Percentiles rank a stretch among this genome's conserved stretches.
phyloP scores from a whole-genome alignment of 2,797 vertebrate species.

The Enteromius fasciolatus region DNA sequence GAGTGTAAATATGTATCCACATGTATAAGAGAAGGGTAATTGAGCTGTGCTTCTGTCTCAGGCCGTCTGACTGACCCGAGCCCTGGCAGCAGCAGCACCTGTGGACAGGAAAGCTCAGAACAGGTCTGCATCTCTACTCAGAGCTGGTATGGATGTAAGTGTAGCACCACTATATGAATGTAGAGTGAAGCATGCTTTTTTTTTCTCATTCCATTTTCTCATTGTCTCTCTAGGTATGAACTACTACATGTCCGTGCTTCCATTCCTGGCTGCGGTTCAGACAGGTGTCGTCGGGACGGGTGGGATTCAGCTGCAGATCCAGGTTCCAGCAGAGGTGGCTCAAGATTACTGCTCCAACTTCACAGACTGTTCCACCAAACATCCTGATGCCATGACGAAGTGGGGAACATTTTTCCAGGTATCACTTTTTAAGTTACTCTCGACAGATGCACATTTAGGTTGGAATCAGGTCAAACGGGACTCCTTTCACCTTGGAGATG shows the following conservation, averaged over 20 bases:
- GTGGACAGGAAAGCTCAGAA: conserved; percentile 74
- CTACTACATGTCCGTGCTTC: conserved; percentile 80
- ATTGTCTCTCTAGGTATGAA: conserved; percentile 78
- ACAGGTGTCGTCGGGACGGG: conserved; percentile 77
- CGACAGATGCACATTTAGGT: neutral
- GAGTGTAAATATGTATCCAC: neutral
- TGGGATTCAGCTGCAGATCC: conserved; percentile 72
- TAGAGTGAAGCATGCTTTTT: neutral
- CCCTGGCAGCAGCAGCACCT: conserved; percentile 69
- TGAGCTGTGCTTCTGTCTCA: conserved; percentile 52
- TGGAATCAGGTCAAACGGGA: neutral
- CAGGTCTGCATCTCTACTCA: conserved; percentile 76
- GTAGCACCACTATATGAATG: neutral
- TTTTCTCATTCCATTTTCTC: neutral
- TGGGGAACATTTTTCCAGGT: conserved; percentile 88
- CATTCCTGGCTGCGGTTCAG: conserved; percentile 85
- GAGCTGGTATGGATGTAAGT: conserved; percentile 92
- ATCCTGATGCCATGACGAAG: conserved; percentile 73
- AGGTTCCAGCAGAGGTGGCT: conserved; percentile 68
- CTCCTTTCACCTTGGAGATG: neutral
- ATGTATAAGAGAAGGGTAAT: neutral
- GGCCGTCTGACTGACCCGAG: conserved; percentile 84
- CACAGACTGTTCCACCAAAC: conserved; percentile 69
- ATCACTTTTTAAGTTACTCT: conserved; percentile 26
- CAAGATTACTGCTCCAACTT: conserved; percentile 78